Evolutionary conservation across 2,888 invertebrate species (phyloP), one percentile per base, ranked within the genome.

Genomic region (Apodemia zela): DNA sequence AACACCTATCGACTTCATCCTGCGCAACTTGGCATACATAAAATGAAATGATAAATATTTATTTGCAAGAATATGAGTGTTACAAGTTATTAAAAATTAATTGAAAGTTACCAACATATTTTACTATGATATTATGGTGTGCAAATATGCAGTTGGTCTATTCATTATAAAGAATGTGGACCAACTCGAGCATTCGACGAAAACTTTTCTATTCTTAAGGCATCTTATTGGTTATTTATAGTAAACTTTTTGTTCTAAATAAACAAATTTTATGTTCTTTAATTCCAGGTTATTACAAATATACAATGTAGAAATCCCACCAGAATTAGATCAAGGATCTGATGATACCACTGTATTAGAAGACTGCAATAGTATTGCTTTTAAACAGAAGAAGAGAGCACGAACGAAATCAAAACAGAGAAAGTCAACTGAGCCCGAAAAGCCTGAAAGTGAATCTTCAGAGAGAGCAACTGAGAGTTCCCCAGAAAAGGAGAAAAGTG

Each of bases 241-340:
- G 8, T 33, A 8, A 6, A 8, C 8, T 33, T 7, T 33, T 8
- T 8, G 11, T 5, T 38, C 38, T 1, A 38, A 11, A 38, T 38
- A 13, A 38, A 57, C 51, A 35, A 33, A 8, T 60, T 21, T 60
- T 57, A 10, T 33, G 47, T 6, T 66, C n/a, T 63, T 17, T 47
- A 18, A 33, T 42, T 59, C 0, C 84, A 97, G 97, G 78, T 92
- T 97, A 71, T 89, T 96, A n/a, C 94, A 94, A 83, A 94, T 94
- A 72, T 94, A 96, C 83, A 95, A 96, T 74, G 93, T 96, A 64
- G 94, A 94, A 73, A 87, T 93, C 11, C 93, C 94, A 68, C 94
- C 94, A 0, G 93, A 93, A 65, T 89, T 92, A 0, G 93, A 93
- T 13, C 76, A 78, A n/a, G 83, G 84, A 15, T 84, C 87, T 1